phyloP scores from a whole-genome alignment of 2,113 vertebrate genomes.

The Rhineura floridana region DNA sequence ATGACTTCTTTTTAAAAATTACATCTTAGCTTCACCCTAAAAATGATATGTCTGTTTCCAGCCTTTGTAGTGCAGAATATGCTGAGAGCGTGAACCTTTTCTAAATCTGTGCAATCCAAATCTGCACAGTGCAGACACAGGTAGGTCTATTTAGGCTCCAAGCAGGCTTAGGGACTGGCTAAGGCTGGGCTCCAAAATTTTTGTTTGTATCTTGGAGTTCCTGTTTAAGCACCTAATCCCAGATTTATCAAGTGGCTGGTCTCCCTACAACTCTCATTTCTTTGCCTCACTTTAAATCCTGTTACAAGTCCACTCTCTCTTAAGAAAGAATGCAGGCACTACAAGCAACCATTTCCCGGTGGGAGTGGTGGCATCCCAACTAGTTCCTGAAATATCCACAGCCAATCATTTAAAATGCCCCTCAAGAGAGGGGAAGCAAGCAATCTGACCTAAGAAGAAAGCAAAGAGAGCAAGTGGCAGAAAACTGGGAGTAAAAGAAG shows the following conservation, averaged over 20 bases:
- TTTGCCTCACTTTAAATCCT: neutral
- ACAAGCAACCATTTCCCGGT: neutral
- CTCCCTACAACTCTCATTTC: neutral
- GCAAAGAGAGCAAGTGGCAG: conserved; percentile 61
- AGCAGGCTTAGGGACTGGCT: neutral
- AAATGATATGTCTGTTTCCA: neutral
- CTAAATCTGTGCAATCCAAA: neutral
- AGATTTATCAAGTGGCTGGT: neutral
- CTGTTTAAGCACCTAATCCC: neutral
- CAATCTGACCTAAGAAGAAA: conserved; percentile 10
- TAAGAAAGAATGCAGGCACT: neutral
- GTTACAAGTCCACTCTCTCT: neutral
- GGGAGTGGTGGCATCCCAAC: neutral
- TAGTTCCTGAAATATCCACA: neutral
- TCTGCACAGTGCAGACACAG: neutral
- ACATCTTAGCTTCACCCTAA: neutral
- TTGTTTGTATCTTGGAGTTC: neutral
- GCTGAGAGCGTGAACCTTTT: neutral
- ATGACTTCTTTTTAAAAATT: neutral
- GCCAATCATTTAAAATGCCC: neutral
- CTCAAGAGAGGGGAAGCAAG: conserved; percentile 18
- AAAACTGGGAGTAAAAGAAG: conserved; percentile 57
- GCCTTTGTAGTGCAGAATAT: neutral
- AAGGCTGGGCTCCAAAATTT: neutral
- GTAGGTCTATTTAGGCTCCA: neutral